Evolutionary conservation across 2,113 vertebrate genomes (phyloP).

Genomic region (Jaculus jaculus): DNA sequence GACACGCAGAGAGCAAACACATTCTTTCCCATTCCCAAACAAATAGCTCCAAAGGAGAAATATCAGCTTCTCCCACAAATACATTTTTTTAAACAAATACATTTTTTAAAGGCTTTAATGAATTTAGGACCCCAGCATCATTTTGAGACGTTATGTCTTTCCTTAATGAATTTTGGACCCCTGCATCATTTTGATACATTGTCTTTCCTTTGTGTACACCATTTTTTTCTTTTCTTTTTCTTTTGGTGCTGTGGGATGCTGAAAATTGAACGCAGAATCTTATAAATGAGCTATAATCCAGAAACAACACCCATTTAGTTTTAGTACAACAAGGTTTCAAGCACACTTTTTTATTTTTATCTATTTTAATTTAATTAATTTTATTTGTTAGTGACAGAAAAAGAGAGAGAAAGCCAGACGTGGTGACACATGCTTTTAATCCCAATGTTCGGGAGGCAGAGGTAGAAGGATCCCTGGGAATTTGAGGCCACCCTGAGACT

Average conservation of each 20-base stretch:
- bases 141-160: no score
- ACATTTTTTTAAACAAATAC: background rate
- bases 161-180: background rate
- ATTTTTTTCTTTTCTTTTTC: no score
- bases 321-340: background rate
- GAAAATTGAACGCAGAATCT: background rate
- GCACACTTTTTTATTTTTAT: no score
- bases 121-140: background rate
- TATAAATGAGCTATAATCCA: background rate
- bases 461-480: no score
- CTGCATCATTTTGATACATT: background rate
- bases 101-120: background rate
- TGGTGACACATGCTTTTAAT: no score
- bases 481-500: no score
- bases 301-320: background rate
- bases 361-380: no score
- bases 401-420: no score
- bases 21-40: slow-evolving; percentile 42
- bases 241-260: background rate
- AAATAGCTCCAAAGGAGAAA: slow-evolving; percentile 45
- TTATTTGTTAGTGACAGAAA: no score
- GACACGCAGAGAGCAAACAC: background rate
- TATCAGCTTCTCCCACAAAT: slow-evolving; percentile 31
- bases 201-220: background rate
- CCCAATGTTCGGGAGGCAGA: no score